Percentiles rank a stretch among this genome's conserved stretches.
phyloP scores from a whole-genome alignment of 2,888 invertebrate species.

The Emmelina monodactyla region DNA sequence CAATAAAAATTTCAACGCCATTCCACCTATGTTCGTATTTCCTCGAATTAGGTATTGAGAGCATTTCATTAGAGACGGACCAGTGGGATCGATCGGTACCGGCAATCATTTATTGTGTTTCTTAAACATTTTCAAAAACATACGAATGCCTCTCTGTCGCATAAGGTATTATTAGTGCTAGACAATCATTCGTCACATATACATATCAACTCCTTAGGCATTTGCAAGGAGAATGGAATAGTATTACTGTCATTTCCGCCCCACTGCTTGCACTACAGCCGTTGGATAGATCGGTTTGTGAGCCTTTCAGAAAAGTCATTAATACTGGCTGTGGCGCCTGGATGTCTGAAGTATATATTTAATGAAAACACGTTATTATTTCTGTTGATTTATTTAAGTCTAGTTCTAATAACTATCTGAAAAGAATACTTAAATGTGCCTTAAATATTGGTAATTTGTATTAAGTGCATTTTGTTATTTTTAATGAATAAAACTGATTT shows the following conservation, averaged over 20 bases:
- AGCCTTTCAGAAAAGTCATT: not conserved
- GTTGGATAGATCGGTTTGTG: not conserved
- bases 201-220: conserved; percentile 14
- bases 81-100: conserved; percentile 8
- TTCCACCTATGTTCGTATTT: conserved; percentile 24
- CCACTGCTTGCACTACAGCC: conserved; percentile 3
- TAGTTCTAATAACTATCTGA: too few relatives aligned
- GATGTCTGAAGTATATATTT: too few relatives aligned
- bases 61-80: conserved; percentile 16
- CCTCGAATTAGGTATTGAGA: conserved; percentile 18
- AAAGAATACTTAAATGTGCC: too few relatives aligned
- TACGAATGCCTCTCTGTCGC: conserved; percentile 8
- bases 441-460: too few relatives aligned
- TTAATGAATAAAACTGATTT: too few relatives aligned
- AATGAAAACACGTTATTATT: too few relatives aligned
- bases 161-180: conserved; percentile 14
- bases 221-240: conserved; percentile 15
- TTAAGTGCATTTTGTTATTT: too few relatives aligned
- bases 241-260: conserved; percentile 14
- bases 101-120: conserved; percentile 11
- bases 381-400: too few relatives aligned
- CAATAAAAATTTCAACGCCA: too few relatives aligned
- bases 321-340: not conserved
- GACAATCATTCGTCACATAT: conserved; percentile 15
- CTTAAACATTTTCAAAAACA: conserved; percentile 13